These are phyloP conservation scores for Drosophila longiperda DNA, from an alignment of 2,888 invertebrate species.

Conservation along the genomic window DNA sequence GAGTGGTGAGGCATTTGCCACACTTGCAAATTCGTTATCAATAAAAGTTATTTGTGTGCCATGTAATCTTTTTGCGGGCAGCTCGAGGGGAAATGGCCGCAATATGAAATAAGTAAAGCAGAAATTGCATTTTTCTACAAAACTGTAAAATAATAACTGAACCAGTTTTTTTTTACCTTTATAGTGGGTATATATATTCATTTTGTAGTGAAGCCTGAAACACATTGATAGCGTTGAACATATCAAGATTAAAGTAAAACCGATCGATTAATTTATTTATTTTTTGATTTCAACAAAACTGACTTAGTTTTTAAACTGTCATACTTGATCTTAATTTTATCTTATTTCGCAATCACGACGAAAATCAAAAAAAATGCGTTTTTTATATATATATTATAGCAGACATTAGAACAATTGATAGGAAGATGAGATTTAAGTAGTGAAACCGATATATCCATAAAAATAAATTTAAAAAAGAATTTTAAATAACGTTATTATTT, in stretches of 20 bases:
- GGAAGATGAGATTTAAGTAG: neutral
- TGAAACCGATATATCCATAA: neutral
- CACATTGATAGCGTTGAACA: neutral
- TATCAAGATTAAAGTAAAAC: neutral
- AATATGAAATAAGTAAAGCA: conserved; percentile 3
- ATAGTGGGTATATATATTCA: neutral
- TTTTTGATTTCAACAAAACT: neutral
- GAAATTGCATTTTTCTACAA: neutral
- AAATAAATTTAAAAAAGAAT: neutral
- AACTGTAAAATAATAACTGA: neutral
- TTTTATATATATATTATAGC: neutral
- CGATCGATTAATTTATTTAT: neutral
- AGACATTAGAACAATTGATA: neutral
- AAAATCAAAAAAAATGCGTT: neutral
- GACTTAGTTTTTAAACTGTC: neutral
- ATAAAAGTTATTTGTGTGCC: conserved; percentile 66
- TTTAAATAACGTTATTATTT: neutral
- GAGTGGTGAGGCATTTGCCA: conserved; percentile 22
- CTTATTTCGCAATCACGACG: neutral
- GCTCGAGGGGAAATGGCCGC: conserved; percentile 14
- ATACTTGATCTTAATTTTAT: neutral
- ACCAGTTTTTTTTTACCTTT: too few relatives aligned
- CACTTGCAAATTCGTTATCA: conserved; percentile 70
- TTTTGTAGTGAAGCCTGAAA: neutral
- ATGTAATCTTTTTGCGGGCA: conserved; percentile 42